Evolutionary conservation across 2,888 invertebrate genomes (phyloP), one percentile per base, ranked within the genome.

Genomic region (Eupelmus urozonus): DNA sequence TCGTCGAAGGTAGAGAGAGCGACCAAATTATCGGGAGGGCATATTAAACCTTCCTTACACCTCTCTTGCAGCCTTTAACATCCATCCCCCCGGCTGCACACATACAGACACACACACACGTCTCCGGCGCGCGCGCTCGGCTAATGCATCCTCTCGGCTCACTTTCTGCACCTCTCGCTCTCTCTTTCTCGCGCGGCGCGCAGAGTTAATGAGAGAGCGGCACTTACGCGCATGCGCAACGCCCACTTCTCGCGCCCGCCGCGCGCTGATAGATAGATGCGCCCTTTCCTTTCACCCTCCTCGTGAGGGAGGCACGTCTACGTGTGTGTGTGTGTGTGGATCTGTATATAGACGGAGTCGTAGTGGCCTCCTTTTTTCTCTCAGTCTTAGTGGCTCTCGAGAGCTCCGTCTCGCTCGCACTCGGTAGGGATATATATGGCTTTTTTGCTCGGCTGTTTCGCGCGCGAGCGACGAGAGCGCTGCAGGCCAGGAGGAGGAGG

Each of bases 221-320:
- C 88, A 87, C 86, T 83, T 83, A 86, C 87, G 87, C 79, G 88
- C 87, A 87, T 87, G 89, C 88, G 85, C 88, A 82, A 89, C 89
- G 89, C 89, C 89, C 88, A 90, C 88, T 89, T 45, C n/a, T 90
- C 90, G 87, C 90, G 88, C 87, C 9, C 89, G 88, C 88, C 89
- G 89, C 90, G 88, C 89, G 89, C 90, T 89, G 89, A 89, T 90
- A 89, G 89, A 89, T 89, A 89, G 89, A 88, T 88, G 88, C 87
- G 79, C 76, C 80, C 82, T 67, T 79, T 81, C 78, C 80, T 73
- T 78, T 51, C 80, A 57, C 78, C 78, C 80, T 69, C 81, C 75
- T 70, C 67, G 45, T 9, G 57, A 45, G 40, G 23, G 40, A 49
- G 60, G 60, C 34, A 34, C 34, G 34, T 34, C 34, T 34, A 3